Conservation (phyloP, 1,140 invertebrate genomes). For the Chironomus tepperi region DNA sequence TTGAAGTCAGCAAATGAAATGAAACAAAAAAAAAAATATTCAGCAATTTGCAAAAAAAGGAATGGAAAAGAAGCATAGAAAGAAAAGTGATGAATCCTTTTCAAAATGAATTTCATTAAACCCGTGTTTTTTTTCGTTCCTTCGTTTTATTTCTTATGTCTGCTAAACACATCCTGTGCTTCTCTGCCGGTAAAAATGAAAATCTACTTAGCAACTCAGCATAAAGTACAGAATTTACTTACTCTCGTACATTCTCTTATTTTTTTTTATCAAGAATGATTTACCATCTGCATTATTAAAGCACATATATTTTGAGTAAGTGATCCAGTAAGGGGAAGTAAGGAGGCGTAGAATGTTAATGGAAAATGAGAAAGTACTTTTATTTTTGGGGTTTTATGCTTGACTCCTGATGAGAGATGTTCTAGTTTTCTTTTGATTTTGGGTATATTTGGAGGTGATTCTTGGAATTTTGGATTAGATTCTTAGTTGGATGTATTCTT, state of each 20-base stretch:
- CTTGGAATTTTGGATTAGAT: no score
- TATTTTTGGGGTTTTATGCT: no score
- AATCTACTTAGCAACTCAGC: slow-evolving; percentile 12
- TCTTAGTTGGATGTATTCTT: no score
- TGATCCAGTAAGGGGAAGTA: neutral
- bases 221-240: neutral
- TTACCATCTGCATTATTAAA: slow-evolving; percentile 14
- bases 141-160: no score
- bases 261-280: neutral
- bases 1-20: no score
- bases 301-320: neutral
- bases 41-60: no score
- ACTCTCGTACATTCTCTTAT: neutral
- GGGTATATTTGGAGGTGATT: no score
- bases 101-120: neutral
- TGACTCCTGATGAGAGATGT: no score
- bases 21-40: no score
- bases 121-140: neutral
- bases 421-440: no score
- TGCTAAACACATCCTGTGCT: neutral
- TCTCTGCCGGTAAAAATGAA: neutral
- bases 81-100: neutral
- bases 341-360: neutral
- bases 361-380: neutral
- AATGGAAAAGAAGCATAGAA: no score